Conservation (phyloP, 2,797 vertebrate genomes). For the Lacerta bilineata region DNA sequence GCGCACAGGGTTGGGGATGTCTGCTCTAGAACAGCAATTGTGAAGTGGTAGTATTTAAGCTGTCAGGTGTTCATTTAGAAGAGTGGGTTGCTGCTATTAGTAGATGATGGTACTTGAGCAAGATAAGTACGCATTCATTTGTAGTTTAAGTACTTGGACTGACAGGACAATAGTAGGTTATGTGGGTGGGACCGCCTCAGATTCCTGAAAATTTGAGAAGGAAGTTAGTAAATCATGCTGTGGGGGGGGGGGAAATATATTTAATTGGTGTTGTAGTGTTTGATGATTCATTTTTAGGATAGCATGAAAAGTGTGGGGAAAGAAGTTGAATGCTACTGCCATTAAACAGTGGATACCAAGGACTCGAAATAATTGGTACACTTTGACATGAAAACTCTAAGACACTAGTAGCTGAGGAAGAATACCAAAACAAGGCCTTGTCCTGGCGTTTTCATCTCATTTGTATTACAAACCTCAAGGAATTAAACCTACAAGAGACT, state of each 20-base stretch:
- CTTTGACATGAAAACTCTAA: too few relatives aligned
- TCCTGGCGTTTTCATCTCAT: too few relatives aligned
- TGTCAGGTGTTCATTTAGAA: neutral
- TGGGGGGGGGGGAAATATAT: neutral
- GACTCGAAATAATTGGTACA: too few relatives aligned
- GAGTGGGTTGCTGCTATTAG: too few relatives aligned
- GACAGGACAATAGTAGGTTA: neutral
- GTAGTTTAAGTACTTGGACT: neutral
- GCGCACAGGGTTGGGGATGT: too few relatives aligned
- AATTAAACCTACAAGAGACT: too few relatives aligned
- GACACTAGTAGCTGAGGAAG: too few relatives aligned
- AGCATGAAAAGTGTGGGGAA: neutral
- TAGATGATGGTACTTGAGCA: neutral
- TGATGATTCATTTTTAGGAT: neutral
- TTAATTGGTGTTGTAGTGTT: neutral
- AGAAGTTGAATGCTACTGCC: too few relatives aligned
- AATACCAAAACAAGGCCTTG: too few relatives aligned
- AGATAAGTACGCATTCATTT: neutral
- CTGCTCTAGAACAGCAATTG: neutral
- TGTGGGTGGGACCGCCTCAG: neutral
- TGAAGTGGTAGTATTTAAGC: neutral
- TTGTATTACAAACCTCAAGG: too few relatives aligned
- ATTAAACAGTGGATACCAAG: neutral
- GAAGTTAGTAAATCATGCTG: neutral
- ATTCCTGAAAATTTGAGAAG: neutral